Evolutionary conservation across 2,888 invertebrate genomes (phyloP).

Genomic region (Meta bourneti): DNA sequence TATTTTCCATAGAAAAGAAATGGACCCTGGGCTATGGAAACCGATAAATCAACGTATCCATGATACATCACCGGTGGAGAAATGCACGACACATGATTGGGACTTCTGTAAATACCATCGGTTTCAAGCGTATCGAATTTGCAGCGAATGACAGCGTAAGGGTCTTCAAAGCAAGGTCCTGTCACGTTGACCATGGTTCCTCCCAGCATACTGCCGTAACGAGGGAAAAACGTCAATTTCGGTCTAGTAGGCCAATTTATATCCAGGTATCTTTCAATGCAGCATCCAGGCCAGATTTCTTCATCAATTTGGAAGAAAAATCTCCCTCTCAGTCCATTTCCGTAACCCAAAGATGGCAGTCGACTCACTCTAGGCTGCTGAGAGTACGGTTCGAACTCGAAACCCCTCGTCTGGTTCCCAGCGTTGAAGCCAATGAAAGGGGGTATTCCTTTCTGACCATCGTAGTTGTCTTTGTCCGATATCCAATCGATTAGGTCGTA

Average conservation of each 20-base stretch:
- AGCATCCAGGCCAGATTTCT: constrained; percentile 94
- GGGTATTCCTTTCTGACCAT: constrained; percentile 92
- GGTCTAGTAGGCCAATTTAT: constrained; percentile 81
- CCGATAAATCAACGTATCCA: constrained; percentile 92
- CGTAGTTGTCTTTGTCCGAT: constrained; percentile 91
- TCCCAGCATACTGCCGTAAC: constrained; percentile 98
- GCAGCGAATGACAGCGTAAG: constrained; percentile 86
- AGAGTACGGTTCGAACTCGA: constrained; percentile 94
- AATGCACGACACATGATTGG: constrained; percentile 92
- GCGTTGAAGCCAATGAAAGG: constrained; percentile 96
- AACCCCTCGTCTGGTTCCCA: constrained; percentile 94
- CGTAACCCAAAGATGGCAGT: constrained; percentile 91
- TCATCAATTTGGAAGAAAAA: constrained; percentile 98
- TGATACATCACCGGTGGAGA: constrained; percentile 93
- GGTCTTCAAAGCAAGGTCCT: constrained; percentile 93
- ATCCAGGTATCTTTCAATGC: constrained; percentile 82
- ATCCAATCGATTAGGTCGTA: constrained; percentile 95
- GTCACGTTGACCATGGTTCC: constrained; percentile 98
- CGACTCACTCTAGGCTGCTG: constrained; percentile 92
- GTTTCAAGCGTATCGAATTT: constrained; percentile 80
- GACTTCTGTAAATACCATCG: constrained; percentile 81
- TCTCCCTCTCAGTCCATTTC: constrained; percentile 92
- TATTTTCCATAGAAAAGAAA: constrained; percentile 94
- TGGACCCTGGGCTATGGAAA: constrained; percentile 90
- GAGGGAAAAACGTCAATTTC: constrained; percentile 93